Conservation (phyloP, 2,797 vertebrate genomes). For the Tapirus indicus region DNA sequence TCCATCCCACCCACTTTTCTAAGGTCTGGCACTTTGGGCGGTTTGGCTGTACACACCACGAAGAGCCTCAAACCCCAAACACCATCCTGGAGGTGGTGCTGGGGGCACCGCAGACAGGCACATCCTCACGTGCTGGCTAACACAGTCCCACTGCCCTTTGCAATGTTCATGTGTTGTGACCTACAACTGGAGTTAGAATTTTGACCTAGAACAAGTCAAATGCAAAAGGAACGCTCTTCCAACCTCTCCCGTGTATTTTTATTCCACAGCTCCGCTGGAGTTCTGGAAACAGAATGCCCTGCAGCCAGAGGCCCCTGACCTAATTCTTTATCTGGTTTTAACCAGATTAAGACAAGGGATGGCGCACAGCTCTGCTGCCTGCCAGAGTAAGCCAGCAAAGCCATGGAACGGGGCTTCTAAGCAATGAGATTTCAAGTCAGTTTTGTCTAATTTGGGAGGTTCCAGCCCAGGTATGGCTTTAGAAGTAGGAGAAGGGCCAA, state of each 20-base stretch:
- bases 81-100: not conserved
- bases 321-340: constrained; percentile 80
- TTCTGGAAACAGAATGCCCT: constrained; percentile 59
- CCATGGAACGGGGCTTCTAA: not conserved
- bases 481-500: not conserved
- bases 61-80: not conserved
- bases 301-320: constrained; percentile 69
- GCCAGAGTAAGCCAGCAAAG: not conserved
- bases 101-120: not conserved
- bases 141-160: fast-evolving
- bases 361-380: not conserved
- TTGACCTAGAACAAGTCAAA: constrained; percentile 45
- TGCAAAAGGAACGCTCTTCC: not conserved
- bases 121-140: not conserved
- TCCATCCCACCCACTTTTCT: too few relatives aligned
- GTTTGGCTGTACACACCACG: not conserved
- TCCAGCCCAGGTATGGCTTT: not conserved
- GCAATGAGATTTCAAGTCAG: not conserved
- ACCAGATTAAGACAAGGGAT: constrained; percentile 67
- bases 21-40: not conserved
- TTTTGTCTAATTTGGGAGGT: not conserved
- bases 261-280: constrained; percentile 1
- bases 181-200: not conserved
- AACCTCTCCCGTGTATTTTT: constrained; percentile 59
- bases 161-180: not conserved